Base-by-base conservation (phyloP, 1,140 invertebrate genomes). In the Stenopsyche tienmushanensis region DNA sequence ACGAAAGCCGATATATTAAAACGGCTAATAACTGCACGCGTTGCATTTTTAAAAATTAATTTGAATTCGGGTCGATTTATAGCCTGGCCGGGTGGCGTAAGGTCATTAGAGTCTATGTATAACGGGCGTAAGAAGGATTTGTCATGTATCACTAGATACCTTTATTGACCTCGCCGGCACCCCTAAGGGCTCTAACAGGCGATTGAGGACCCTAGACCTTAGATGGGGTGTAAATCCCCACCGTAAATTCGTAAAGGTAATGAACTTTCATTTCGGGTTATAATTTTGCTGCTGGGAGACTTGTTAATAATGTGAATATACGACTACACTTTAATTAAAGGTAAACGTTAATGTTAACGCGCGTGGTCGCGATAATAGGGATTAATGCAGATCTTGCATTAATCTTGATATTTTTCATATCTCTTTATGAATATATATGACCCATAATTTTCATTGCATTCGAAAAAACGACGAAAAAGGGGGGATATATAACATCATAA, bases 241-340 rank as follows among this genome's bases (percentile, higher is more conserved):
- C 44, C 57, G 57, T 60, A 60, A 60, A 60, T 60, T 60, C 57
- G 57, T 60, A 60, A 60, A 60, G 57, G 57, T 60, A 60, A 60
- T 60, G 57, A 60, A 60, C 57, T 60, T 60, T 60, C 57, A 60
- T 60, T 60, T 60, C 39, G 57, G 39, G 41, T 39, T 39, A 34
- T 60, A 60, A 60, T 60, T 60, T 60, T 47, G 44, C 44, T 47
- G 44, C 44, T 15, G 44, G 57, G 57, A 60, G 41, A 60, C 57
- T 60, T 39, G 57, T 60, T 60, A 60, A 60, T 60, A 60, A 60
- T 39, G 42, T 26, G 57, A 60, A 60, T 60, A 60, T 39, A 60
- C 57, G 57, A 8, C 21, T 26, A 47, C 57, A 60, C 42, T 39
- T 60, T 60, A 60, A 60, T 60, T 60, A 60, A 60, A 60, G 57